Evolutionary conservation across 2,113 vertebrate genomes (phyloP).

Genomic region (Dryoscopus gambensis): DNA sequence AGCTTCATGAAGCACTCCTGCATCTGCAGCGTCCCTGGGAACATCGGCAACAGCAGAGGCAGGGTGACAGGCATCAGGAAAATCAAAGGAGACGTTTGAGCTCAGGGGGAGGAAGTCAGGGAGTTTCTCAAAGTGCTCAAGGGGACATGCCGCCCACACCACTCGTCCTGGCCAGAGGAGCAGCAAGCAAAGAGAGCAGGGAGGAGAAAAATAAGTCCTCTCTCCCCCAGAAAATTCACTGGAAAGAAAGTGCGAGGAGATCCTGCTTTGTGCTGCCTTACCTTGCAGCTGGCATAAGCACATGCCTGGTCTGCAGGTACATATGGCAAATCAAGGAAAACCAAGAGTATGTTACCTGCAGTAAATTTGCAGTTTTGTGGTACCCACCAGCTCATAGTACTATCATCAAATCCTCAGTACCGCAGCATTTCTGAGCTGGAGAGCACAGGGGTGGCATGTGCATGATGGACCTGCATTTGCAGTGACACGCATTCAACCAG

Average conservation of each 20-base stretch:
- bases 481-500: background rate
- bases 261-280: background rate
- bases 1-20: background rate
- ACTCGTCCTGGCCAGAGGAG: background rate
- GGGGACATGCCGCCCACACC: background rate
- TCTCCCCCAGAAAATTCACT: background rate
- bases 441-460: background rate
- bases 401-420: background rate
- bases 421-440: background rate
- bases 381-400: background rate
- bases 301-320: background rate
- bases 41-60: background rate
- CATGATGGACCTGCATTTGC: background rate
- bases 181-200: background rate
- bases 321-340: background rate
- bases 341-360: background rate
- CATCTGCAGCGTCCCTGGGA: background rate
- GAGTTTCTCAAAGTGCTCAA: background rate
- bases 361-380: background rate
- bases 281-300: background rate
- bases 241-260: background rate
- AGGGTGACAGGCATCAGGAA: constrained; percentile 24
- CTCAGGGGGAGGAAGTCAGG: background rate
- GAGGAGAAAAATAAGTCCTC: background rate
- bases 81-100: constrained; percentile 9